Base-by-base conservation (phyloP, 2,888 invertebrate genomes). In the Machimus rusticus region DNA sequence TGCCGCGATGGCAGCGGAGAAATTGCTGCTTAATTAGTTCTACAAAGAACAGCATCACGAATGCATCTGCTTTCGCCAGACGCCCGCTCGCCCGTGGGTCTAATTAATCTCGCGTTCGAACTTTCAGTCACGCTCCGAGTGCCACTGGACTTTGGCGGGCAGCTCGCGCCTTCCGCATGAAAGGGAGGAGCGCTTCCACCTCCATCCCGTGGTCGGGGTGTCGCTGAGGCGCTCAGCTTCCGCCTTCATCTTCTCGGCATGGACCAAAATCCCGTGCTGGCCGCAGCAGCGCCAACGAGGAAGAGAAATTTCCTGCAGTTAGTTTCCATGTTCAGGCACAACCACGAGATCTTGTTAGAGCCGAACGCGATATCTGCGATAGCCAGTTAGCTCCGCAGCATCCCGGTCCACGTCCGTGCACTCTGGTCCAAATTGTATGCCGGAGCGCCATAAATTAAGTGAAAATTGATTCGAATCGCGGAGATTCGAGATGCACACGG, bases 271-370 rank as follows among this genome's bases (percentile, higher is more conserved):
- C 2, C 6, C 16, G 19, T 51, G 57, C 66, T 16, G 37, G n/a
- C 37, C 14, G 16, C 43, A 74, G 5, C 82, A 74, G 6, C 82
- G 6, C 82, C 78, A 88, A 88, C 87, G 74, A 86, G 88, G 88
- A 88, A 88, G 88, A 88, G 88, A 88, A 88, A 88, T 88, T 81
- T 86, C 82, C 55, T 43, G 34, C 86, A 87, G 77, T 82, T 87
- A 87, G 77, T 86, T 87, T 84, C 55, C 88, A 84, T 88, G 87
- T 87, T 85, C 78, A 34, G 79, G 74, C 87, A 76, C 23, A 51
- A 86, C 86, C 82, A 82, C 66, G 86, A 86, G 74, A 86, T 88
- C 88, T 55, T 34, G 82, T 82, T 82, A 57, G 31, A 82, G 55
- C 31, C 82, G 55, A 34, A 31, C 51, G 82, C 57, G 57, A 82